These are phyloP conservation scores for Tetragonula carbonaria DNA, from an alignment of 2,888 invertebrate species.

Conservation along the genomic window DNA sequence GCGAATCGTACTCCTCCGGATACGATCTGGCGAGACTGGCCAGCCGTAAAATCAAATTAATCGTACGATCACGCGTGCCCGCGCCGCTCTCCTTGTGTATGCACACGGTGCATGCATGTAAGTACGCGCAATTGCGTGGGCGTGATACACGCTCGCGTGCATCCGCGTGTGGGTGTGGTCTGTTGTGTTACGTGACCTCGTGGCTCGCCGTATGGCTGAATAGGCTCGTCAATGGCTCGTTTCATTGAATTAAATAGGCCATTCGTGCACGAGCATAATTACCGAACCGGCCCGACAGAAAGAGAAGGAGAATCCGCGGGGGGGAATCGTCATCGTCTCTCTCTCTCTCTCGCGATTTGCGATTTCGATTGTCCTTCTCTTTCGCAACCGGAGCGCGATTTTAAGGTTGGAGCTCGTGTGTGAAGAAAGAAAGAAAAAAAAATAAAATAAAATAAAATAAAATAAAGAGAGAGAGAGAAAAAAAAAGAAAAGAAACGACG, in stretches of 20 bases:
- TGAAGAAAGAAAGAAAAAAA: neutral
- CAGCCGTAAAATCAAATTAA: constrained; percentile 57
- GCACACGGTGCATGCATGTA: neutral
- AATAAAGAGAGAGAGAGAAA: too few relatives aligned
- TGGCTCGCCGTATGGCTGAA: constrained; percentile 70
- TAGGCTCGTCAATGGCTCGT: constrained; percentile 77
- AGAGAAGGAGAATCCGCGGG: neutral
- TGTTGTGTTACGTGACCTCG: constrained; percentile 71
- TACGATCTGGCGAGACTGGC: constrained; percentile 37
- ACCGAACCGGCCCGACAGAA: constrained; percentile 33
- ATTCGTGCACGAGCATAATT: constrained; percentile 69
- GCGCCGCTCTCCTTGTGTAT: neutral
- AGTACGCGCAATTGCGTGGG: constrained; percentile 40
- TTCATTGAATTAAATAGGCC: constrained; percentile 79
- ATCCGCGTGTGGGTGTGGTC: constrained; percentile 60
- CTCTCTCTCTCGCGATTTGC: too few relatives aligned
- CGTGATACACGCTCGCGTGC: constrained; percentile 43
- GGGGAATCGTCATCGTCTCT: too few relatives aligned
- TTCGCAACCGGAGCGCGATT: neutral
- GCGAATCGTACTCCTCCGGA: constrained; percentile 1
- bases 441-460: too few relatives aligned
- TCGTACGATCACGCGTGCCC: constrained; percentile 53
- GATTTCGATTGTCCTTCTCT: neutral
- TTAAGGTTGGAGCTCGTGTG: neutral
- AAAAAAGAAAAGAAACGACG: neutral